Evolutionary conservation across 2,113 vertebrate genomes (phyloP), one percentile per base, ranked within the genome.

Genomic region (Synodontis membranacea): DNA sequence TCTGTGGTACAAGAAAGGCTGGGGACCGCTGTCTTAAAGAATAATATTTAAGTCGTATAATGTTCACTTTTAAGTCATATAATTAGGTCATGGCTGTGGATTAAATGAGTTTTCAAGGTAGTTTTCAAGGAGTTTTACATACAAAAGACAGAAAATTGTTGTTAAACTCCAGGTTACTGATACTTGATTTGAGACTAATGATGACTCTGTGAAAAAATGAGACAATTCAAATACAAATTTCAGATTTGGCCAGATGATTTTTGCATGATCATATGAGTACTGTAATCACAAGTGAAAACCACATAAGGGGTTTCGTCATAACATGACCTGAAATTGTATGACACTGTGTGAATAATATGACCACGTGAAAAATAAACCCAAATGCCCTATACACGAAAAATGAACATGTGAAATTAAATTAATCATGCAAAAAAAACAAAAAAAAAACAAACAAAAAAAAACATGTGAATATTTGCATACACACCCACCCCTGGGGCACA

Each of bases 401-500:
- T 14, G 11, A 54, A 15, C 56, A 39, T 70, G 25, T 66, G 68
- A 70, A 72, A 23, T 37, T 39, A 1, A 68, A 39, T 39, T 2
- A 39, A 19, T 68, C 66, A 9, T 37, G 39, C 9, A 2, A 68
- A 60, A 60, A 28, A 4, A 60, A 14, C 11, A 64, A 31, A 64
- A 54, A 19, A 54, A 5, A 5, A 60, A 28, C 25, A 60, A 28
- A 60, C 5, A n/a, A 28, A 60, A 2, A 3, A 25, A 62, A 11
- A 11, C 25, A n/a, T 62, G 58, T 64, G 56, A 31, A 64, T n/a
- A n/a, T n/a, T n/a, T n/a, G n/a, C n/a, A n/a, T 14, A 85, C 80
- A 46, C 88, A 86, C 70, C 68, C 23, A 28, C 82, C 91, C 92
- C 91, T 89, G 75, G 91, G 79, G 89, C 44, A 56, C 87, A 80